Evolutionary conservation across 2,888 invertebrate genomes (phyloP), one percentile per base, ranked within the genome.

Genomic region (Fragum whitleyi): DNA sequence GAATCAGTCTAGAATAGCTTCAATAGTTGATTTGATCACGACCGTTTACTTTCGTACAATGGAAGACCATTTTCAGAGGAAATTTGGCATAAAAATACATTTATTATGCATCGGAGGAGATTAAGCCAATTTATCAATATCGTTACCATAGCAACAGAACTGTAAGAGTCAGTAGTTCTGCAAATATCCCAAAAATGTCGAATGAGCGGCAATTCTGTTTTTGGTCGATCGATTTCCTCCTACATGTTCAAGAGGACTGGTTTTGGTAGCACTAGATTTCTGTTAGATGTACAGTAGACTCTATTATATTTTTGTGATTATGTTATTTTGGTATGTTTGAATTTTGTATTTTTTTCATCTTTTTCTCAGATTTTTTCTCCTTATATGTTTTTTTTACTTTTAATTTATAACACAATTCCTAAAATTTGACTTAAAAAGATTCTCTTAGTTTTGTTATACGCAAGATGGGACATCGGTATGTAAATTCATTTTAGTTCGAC

Each of bases 101-200:
- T 47, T 14, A 47, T 47, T 47, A 47, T 47, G 47, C 47, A n/a
- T n/a, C 16, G 57, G 61, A 32, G 32, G 65, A 42, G 65, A 65
- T 14, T 1, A 36, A 65, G 14, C 65, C 42, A 65, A 65, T 42
- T 65, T 65, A 26, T 42, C 70, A 70, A 70, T 70, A 70, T 23
- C 6, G 70, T 70, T 53, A 2, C 55, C 55, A 70, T 70, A 55
- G 36, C 55, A 70, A 70, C 70, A n/a, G 70, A 23, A 39, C 21
- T 70, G 29, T 21, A 55, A 32, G 51, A 28, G 21, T 28, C 61
- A 32, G 42, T 42, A 42, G n/a, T 65, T 42, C 42, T 65, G 42
- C 36, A 65, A 42, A 65, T 65, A 42, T 65, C 42, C 65, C 65
- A 23, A 65, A 61, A 65, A 42, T 65, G 65, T 42, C 23, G 65